phyloP scores from a whole-genome alignment of 1,140 invertebrate genomes.

The Pseudomyrmex pallidus region DNA sequence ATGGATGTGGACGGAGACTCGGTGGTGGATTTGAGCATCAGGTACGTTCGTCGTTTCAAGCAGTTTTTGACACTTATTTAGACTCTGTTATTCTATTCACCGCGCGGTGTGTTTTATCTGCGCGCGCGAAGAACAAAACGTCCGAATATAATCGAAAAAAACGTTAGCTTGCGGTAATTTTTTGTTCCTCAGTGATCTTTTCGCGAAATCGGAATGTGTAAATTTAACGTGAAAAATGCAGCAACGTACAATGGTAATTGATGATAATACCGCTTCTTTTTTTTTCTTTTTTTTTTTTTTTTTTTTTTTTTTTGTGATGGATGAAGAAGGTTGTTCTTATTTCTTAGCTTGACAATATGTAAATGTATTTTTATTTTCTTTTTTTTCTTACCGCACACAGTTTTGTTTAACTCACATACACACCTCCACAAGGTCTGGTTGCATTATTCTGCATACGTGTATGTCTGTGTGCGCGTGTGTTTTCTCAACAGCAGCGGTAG shows the following conservation, averaged over 20 bases:
- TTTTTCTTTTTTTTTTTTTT: slow-evolving; percentile 10
- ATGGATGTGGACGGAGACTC: slow-evolving; percentile 88
- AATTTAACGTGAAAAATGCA: slow-evolving; percentile 11
- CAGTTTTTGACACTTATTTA: no score
- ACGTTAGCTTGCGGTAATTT: background rate
- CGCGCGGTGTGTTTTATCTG: background rate
- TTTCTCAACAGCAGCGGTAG: slow-evolving; percentile 78
- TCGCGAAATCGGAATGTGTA: background rate
- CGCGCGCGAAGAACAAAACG: background rate
- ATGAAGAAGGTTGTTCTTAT: slow-evolving; percentile 33
- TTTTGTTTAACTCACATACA: slow-evolving; percentile 10
- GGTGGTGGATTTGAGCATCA: slow-evolving; percentile 91
- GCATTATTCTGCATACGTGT: slow-evolving; percentile 11
- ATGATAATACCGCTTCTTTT: slow-evolving; percentile 41
- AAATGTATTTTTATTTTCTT: background rate
- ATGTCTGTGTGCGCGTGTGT: slow-evolving; percentile 1
- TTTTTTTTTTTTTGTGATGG: slow-evolving; percentile 21
- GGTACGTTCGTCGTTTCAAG: slow-evolving; percentile 83
- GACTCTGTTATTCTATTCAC: background rate
- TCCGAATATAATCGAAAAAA: no score
- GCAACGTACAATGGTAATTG: slow-evolving; percentile 32
- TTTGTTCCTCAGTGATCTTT: background rate
- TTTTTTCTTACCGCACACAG: no score
- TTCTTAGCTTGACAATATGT: background rate
- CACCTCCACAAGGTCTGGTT: background rate